These are phyloP conservation scores for Pammene fasciana DNA, from an alignment of 2,888 invertebrate species.

Conservation along the genomic window DNA sequence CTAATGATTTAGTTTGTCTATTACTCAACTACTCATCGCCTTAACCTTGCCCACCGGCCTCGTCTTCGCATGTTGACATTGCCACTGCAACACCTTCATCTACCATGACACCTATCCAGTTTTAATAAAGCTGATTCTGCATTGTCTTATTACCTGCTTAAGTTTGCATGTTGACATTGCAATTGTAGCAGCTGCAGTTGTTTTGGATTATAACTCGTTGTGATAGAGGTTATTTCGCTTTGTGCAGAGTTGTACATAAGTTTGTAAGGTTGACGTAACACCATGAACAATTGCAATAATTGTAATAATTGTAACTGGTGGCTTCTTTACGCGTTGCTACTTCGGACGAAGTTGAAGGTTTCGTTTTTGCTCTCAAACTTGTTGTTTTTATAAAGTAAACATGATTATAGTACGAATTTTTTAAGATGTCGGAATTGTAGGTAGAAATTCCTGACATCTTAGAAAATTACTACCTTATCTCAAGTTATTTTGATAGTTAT, in stretches of 20 bases:
- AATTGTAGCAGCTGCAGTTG: constrained; percentile 38
- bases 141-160: constrained; percentile 3
- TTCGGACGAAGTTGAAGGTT: constrained; percentile 32
- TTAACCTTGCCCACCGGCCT: constrained; percentile 70
- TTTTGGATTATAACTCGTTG: constrained; percentile 44
- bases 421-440: too few relatives aligned
- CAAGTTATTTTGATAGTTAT: constrained; percentile 2
- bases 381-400: constrained; percentile 18
- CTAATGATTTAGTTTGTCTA: constrained; percentile 46
- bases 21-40: constrained; percentile 63
- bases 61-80: constrained; percentile 58
- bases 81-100: constrained; percentile 40
- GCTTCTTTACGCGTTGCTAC: constrained; percentile 35
- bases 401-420: too few relatives aligned
- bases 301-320: constrained; percentile 33
- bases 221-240: constrained; percentile 44
- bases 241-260: constrained; percentile 1
- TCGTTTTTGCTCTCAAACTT: constrained; percentile 15
- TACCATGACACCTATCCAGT: constrained; percentile 46
- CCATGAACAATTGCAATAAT: constrained; percentile 34
- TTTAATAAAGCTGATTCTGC: constrained; percentile 44
- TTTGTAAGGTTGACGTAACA: constrained; percentile 34
- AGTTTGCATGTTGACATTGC: constrained; percentile 49
- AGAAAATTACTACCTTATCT: too few relatives aligned
- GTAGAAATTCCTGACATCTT: too few relatives aligned